These are phyloP conservation scores for Sebastes paucispinis DNA, from an alignment of 2,797 vertebrate species.

Conservation along the genomic window DNA sequence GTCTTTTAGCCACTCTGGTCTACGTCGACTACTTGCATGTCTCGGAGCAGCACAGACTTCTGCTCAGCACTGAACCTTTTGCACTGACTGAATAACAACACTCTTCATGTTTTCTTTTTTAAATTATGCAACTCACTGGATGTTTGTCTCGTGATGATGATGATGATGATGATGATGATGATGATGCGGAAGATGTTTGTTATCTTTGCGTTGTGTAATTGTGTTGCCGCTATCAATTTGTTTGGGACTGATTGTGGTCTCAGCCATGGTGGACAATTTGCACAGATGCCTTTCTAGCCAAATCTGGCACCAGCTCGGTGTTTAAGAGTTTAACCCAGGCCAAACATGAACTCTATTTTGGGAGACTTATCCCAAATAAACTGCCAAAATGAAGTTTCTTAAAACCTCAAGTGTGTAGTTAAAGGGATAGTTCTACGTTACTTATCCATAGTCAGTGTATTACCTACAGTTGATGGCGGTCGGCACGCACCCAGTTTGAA, in stretches of 20 bases:
- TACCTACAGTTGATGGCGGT: too few species aligned
- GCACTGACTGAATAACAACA: conserved; percentile 44
- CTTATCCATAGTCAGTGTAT: too few species aligned
- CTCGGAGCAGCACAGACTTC: conserved; percentile 16
- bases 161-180: background rate
- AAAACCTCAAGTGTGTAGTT: background rate
- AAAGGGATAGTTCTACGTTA: background rate
- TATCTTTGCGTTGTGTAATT: background rate
- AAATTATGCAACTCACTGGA: conserved; percentile 41
- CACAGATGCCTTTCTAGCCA: background rate
- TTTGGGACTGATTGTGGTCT: background rate
- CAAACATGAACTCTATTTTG: background rate
- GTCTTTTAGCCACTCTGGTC: conserved; percentile 22
- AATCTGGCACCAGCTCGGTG: background rate
- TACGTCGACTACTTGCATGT: conserved; percentile 42
- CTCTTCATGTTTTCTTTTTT: background rate
- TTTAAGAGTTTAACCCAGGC: background rate
- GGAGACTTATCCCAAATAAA: background rate
- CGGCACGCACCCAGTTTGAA: too few species aligned
- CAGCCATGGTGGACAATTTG: background rate
- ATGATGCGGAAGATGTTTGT: conserved; percentile 1
- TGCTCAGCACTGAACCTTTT: conserved; percentile 47
- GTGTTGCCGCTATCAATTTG: background rate
- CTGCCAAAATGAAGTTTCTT: background rate
- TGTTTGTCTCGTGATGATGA: background rate